Percentiles rank a stretch among this genome's conserved stretches.
Evolutionary conservation across 1,140 invertebrate genomes (phyloP).

Genomic region (Andricus grossulariae): DNA sequence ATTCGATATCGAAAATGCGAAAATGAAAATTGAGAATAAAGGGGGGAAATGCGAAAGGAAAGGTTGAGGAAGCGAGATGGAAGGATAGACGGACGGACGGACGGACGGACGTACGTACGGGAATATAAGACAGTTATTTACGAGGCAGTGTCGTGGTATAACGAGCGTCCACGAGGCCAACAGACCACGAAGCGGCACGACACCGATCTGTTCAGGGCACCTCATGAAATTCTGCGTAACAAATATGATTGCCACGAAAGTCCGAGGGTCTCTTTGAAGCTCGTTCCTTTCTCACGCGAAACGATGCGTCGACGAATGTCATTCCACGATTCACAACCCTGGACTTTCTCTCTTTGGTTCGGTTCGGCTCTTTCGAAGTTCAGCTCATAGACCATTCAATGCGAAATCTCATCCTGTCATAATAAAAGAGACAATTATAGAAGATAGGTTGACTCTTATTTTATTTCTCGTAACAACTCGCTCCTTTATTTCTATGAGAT

Average conservation of each 20-base stretch:
- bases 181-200: conserved; percentile 66
- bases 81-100: conserved; percentile 49
- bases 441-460: conserved; percentile 7
- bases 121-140: conserved; percentile 70
- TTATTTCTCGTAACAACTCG: conserved; percentile 15
- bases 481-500: conserved; percentile 29
- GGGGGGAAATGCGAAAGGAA: conserved; percentile 47
- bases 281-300: conserved; percentile 10
- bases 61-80: conserved; percentile 49
- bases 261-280: conserved; percentile 8
- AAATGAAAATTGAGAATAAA: conserved; percentile 36
- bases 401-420: conserved; percentile 19
- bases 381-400: conserved; percentile 5
- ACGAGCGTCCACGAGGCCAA: conserved; percentile 68
- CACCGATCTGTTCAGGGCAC: conserved; percentile 67
- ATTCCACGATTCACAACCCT: conserved; percentile 2
- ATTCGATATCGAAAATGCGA: conserved; percentile 24
- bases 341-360: neutral
- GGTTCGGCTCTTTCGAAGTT: neutral
- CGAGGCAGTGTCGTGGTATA: conserved; percentile 67
- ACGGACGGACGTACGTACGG: conserved; percentile 48
- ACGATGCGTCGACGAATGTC: conserved; percentile 11
- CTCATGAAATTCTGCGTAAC: conserved; percentile 68
- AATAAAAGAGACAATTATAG: conserved; percentile 16
- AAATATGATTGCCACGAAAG: conserved; percentile 49